A percentile compares a stretch with the other conserved stretches of the same genome.
Conservation (phyloP, 2,888 invertebrate genomes). For the Andrena dorsata region DNA sequence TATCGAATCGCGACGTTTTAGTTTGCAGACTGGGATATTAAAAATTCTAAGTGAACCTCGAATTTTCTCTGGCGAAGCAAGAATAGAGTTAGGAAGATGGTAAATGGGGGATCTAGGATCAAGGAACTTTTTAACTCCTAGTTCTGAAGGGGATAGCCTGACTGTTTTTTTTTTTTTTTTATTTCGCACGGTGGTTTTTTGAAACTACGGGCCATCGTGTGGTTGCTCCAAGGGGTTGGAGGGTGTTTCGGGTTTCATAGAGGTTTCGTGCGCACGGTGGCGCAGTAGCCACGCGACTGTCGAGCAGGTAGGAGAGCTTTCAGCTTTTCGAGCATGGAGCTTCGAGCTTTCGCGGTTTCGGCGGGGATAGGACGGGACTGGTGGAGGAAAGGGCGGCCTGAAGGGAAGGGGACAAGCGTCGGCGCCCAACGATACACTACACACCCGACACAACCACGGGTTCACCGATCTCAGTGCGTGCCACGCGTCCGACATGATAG, state of each 20-base stretch:
- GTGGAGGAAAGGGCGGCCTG: conserved; percentile 67
- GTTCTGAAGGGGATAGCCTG: no score
- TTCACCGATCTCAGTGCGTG: conserved; percentile 80
- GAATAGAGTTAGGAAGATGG: neutral
- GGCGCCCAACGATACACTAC: conserved; percentile 82
- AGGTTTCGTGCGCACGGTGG: conserved; percentile 78
- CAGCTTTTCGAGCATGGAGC: conserved; percentile 76
- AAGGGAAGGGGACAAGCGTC: conserved; percentile 77
- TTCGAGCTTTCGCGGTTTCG: conserved; percentile 79
- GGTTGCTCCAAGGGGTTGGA: neutral
- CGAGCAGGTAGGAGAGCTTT: conserved; percentile 76
- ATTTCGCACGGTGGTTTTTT: neutral
- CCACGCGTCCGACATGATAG: conserved; percentile 79
- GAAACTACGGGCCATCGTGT: neutral
- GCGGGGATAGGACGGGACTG: conserved; percentile 67
- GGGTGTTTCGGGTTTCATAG: conserved; percentile 50
- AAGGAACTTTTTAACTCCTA: neutral
- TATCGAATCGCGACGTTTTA: neutral
- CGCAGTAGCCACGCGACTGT: conserved; percentile 82
- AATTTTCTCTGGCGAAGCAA: no score
- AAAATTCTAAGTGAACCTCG: neutral
- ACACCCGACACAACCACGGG: conserved; percentile 73
- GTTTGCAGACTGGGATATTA: neutral
- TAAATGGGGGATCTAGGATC: neutral
- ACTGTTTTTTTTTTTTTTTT: neutral